Percentiles rank a stretch among this genome's conserved stretches.
Conservation (phyloP, 92 coral and sea anemone genomes). For the Paramuricea clavata region DNA sequence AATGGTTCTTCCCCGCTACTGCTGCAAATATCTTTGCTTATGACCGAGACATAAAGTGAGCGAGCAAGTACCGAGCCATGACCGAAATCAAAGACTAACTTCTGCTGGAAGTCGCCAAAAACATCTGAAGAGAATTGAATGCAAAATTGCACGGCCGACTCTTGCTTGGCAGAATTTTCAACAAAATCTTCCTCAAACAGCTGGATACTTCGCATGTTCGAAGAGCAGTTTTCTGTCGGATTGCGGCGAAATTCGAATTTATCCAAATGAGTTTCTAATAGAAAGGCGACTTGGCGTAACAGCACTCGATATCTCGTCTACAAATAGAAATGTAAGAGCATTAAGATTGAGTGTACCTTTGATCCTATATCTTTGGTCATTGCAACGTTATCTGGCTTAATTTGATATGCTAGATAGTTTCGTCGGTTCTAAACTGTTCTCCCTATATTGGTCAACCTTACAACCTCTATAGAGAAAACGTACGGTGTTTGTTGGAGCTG, state of each 20-base stretch:
- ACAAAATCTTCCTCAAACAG: constrained; percentile 28
- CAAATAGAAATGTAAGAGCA: not conserved
- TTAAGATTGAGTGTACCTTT: not conserved
- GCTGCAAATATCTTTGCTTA: constrained; percentile 23
- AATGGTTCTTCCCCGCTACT: constrained; percentile 17
- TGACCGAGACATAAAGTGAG: constrained; percentile 66
- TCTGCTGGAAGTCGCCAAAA: constrained; percentile 64
- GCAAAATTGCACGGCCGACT: constrained; percentile 37
- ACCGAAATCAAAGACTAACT: constrained; percentile 74
- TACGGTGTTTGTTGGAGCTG: too few relatives aligned
- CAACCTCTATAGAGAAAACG: too few relatives aligned
- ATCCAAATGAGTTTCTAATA: constrained; percentile 25
- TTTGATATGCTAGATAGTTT: too few relatives aligned
- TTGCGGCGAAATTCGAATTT: constrained; percentile 3
- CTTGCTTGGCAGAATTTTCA: constrained; percentile 8
- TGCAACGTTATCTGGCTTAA: too few relatives aligned
- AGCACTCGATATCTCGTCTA: not conserved
- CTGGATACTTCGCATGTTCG: not conserved
- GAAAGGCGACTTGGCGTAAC: constrained; percentile 30
- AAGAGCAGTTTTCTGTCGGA: not conserved
- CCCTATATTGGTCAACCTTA: too few relatives aligned
- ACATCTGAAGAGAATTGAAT: constrained; percentile 14
- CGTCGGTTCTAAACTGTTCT: too few relatives aligned
- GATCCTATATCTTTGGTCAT: too few relatives aligned
- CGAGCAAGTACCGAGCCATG: constrained; percentile 43